These are phyloP conservation scores for Centroberyx gerrardi DNA, from an alignment of 2,797 vertebrate genomes.

Conservation along the genomic window DNA sequence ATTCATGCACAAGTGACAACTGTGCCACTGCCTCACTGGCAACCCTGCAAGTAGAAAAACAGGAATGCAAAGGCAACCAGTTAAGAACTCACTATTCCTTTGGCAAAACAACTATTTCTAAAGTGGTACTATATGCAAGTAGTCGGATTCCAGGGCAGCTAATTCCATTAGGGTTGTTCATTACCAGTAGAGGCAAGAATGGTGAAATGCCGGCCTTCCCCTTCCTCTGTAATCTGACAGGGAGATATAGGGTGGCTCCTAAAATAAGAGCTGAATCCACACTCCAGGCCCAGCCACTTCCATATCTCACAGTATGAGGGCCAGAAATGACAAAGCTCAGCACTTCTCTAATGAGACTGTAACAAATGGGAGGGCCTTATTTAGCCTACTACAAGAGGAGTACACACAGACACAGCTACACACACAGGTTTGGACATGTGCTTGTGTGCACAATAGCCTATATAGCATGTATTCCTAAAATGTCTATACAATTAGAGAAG, in stretches of 20 bases:
- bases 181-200: conserved; percentile 47
- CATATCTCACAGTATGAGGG: conserved; percentile 76
- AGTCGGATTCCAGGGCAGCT: conserved; percentile 15
- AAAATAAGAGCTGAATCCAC: conserved; percentile 83
- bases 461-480: conserved; percentile 35
- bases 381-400: conserved; percentile 66
- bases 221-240: conserved; percentile 71
- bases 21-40: conserved; percentile 31
- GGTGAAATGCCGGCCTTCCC: conserved; percentile 51
- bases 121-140: conserved; percentile 14
- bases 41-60: conserved; percentile 51
- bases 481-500: conserved; percentile 28
- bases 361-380: conserved; percentile 75
- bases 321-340: conserved; percentile 77
- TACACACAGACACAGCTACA: conserved; percentile 3
- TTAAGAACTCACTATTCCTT: conserved; percentile 29
- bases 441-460: conserved; percentile 34
- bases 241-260: conserved; percentile 73
- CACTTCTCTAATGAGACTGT: conserved; percentile 76
- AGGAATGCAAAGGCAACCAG: conserved; percentile 26
- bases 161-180: conserved; percentile 42
- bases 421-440: conserved; percentile 46
- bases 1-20: conserved; percentile 56
- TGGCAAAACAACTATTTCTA: conserved; percentile 29
- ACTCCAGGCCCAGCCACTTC: conserved; percentile 71